Evolutionary conservation across 1,140 invertebrate genomes (phyloP), one percentile per base, ranked within the genome.

Genomic region (Popillia japonica): DNA sequence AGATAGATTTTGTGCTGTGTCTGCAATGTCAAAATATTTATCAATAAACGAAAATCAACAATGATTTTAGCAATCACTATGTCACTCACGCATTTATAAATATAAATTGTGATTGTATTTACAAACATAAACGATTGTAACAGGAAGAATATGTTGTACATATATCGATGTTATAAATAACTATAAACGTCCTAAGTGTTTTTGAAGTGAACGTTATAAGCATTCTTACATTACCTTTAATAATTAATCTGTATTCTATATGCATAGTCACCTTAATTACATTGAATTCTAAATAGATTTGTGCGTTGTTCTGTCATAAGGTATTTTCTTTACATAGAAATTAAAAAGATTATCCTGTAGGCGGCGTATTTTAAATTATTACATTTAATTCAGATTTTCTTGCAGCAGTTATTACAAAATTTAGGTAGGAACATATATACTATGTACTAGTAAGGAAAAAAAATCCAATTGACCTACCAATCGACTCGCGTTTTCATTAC

Each of bases 201-300:
- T 48, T 48, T n/a, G 44, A 48, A 14, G 41, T 42, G 44, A 48
- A n/a, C 4, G 44, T 11, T 48, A 10, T 48, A 14, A 48, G 17
- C 44, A 48, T 48, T 48, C 44, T 48, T 48, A 14, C 17, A 48
- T 48, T 48, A 48, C 44, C 44, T 48, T 48, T 14, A 48, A 14
- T n/a, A 3, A n/a, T 48, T 14, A 10, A 48, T 48, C 11, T 48
- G 3, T 48, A 48, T 48, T 48, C 44, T n/a, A 14, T 48, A 3
- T 10, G 44, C 17, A 48, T 11, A 14, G 8, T 48, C 44, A 48
- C 2, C 44, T 48, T 48, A 48, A 48, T 48, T 48, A n/a, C 44
- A 48, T 9, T 68, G 64, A 68, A 68, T 68, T 68, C 11, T 68
- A 27, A 68, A 27, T 68, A 68, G 20, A 10, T 68, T 27, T 14